Evolutionary conservation across 2,888 invertebrate species (phyloP).

Genomic region (Gari tellinella): DNA sequence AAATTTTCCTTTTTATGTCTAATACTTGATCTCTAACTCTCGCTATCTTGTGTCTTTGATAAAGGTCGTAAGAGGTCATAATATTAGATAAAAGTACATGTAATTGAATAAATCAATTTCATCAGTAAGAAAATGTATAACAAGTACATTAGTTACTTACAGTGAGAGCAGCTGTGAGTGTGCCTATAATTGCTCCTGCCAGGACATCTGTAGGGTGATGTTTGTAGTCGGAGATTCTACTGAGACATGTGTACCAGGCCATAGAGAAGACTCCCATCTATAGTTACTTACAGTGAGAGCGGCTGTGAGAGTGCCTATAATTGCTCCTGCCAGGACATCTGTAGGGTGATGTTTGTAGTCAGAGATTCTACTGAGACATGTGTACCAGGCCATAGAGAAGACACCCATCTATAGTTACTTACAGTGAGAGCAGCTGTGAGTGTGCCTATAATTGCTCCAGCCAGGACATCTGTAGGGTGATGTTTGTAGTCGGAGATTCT

Average conservation of each 20-base stretch:
- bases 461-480: constrained; percentile 98
- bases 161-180: constrained; percentile 81
- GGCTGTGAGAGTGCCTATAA: constrained; percentile 85
- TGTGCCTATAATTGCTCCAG: constrained; percentile 88
- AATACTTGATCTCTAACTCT: too few relatives aligned
- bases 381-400: constrained; percentile 89
- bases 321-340: constrained; percentile 93
- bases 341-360: constrained; percentile 99
- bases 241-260: constrained; percentile 88
- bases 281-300: constrained; percentile 78
- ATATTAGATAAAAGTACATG: too few relatives aligned
- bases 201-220: constrained; percentile 99
- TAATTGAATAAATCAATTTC: too few relatives aligned
- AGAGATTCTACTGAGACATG: constrained; percentile 92
- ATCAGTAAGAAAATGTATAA: background rate
- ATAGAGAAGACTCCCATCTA: constrained; percentile 89
- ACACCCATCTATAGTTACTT: too few relatives aligned
- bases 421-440: constrained; percentile 82
- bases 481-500: constrained; percentile 98
- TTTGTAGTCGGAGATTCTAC: constrained; percentile 97
- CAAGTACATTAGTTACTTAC: constrained; percentile 62
- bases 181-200: constrained; percentile 88
- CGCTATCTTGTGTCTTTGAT: too few relatives aligned
- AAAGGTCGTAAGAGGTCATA: too few relatives aligned
- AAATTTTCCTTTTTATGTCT: too few relatives aligned